Evolutionary conservation across 1,140 invertebrate genomes (phyloP).

Genomic region (Micrasema minimum): DNA sequence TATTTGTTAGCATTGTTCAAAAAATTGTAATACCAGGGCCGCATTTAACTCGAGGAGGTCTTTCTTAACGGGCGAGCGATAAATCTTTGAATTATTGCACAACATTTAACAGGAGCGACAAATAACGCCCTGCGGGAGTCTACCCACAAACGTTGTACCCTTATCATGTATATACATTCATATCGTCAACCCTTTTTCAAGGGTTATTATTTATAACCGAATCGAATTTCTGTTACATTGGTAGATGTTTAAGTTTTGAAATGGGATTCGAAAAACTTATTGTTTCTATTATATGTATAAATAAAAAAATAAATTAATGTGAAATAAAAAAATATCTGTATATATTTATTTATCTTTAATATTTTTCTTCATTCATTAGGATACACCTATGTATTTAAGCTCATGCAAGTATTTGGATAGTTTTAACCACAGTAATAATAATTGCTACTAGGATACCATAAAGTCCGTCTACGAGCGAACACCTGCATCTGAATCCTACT

Average conservation of each 20-base stretch:
- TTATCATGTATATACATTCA: conserved; percentile 6
- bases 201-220: conserved; percentile 1
- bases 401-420: no score
- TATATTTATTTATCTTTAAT: no score
- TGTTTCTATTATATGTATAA: no score
- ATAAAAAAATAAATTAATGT: no score
- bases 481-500: conserved; percentile 47
- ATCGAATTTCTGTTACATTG: not conserved
- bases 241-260: no score
- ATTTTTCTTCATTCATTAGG: no score
- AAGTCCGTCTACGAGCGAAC: conserved; percentile 16
- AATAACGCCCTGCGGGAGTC: conserved; percentile 50
- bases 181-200: conserved; percentile 6
- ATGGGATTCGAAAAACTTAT: no score
- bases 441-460: conserved; percentile 3
- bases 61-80: conserved; percentile 42
- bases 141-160: not conserved
- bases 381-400: no score
- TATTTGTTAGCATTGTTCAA: no score
- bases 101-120: conserved; percentile 54
- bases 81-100: conserved; percentile 55
- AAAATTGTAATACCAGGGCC: conserved; percentile 21
- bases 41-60: conserved; percentile 51
- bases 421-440: no score
- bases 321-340: no score